Conservation (phyloP, 2,797 vertebrate genomes). For the Anguilla marmorata region DNA sequence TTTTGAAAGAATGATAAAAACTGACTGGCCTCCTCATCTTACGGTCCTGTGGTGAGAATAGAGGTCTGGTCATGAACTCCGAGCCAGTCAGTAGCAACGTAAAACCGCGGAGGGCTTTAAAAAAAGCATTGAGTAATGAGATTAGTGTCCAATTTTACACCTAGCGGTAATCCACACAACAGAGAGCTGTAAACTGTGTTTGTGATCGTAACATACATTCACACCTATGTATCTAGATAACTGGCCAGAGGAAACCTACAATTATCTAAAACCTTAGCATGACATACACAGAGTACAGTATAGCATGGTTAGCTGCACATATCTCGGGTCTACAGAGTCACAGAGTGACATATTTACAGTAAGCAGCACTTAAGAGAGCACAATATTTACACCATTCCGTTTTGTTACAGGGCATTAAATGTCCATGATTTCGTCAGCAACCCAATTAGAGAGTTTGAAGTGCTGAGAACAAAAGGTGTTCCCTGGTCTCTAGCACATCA, state of each 20-base stretch:
- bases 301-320: constrained; percentile 18
- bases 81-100: neutral
- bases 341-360: neutral
- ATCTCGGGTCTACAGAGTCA: neutral
- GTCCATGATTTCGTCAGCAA: neutral
- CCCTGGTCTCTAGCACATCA: neutral
- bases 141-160: constrained; percentile 79
- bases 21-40: neutral
- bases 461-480: neutral
- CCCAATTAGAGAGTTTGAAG: neutral
- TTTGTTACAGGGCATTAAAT: neutral
- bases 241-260: neutral
- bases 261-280: constrained; percentile 61
- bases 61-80: neutral
- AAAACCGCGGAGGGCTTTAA: constrained; percentile 55
- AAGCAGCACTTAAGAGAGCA: neutral
- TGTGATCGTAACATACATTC: constrained; percentile 59
- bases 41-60: neutral
- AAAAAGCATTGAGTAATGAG: constrained; percentile 70
- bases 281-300: constrained; percentile 45
- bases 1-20: neutral
- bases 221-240: constrained; percentile 46
- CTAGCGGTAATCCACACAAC: constrained; percentile 71
- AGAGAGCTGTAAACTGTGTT: constrained; percentile 65
- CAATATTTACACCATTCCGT: neutral